These are phyloP conservation scores for Platynereis dumerilii DNA, from an alignment of 2,888 invertebrate genomes.

Conservation along the genomic window DNA sequence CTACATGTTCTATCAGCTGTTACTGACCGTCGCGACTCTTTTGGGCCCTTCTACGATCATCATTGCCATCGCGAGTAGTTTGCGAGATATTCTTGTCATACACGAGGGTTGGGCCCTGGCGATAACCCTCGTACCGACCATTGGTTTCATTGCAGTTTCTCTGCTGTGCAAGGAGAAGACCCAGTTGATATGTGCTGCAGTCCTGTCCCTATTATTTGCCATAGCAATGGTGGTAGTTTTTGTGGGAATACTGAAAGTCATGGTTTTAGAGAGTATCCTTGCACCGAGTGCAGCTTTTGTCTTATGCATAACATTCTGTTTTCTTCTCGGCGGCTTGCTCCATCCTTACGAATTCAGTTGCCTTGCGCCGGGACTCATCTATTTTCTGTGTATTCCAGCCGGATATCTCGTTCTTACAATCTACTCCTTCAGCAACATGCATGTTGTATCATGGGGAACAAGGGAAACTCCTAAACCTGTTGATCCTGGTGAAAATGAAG, in stretches of 20 bases:
- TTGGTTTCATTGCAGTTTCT: slow-evolving; percentile 43
- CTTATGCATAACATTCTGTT: slow-evolving; percentile 41
- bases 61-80: slow-evolving; percentile 38
- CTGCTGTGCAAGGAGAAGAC: slow-evolving; percentile 43
- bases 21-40: slow-evolving; percentile 40
- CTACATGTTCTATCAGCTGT: slow-evolving; percentile 47
- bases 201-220: slow-evolving; percentile 74
- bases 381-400: slow-evolving; percentile 56
- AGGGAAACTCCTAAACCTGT: slow-evolving; percentile 50
- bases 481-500: slow-evolving; percentile 40
- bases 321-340: slow-evolving; percentile 37
- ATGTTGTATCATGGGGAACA: slow-evolving; percentile 59
- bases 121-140: slow-evolving; percentile 38
- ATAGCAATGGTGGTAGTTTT: slow-evolving; percentile 55
- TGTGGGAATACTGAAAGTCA: slow-evolving; percentile 48
- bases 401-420: slow-evolving; percentile 56
- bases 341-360: slow-evolving; percentile 56
- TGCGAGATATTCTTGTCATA: slow-evolving; percentile 21
- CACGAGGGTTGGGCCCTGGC: slow-evolving; percentile 23
- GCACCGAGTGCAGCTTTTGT: slow-evolving; percentile 53
- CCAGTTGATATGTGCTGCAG: slow-evolving; percentile 47
- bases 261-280: slow-evolving; percentile 41
- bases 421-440: slow-evolving; percentile 54
- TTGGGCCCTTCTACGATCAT: slow-evolving; percentile 40
- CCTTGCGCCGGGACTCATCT: slow-evolving; percentile 46